These are phyloP conservation scores for Seladonia tumulorum DNA, from an alignment of 2,888 invertebrate genomes.

Conservation along the genomic window DNA sequence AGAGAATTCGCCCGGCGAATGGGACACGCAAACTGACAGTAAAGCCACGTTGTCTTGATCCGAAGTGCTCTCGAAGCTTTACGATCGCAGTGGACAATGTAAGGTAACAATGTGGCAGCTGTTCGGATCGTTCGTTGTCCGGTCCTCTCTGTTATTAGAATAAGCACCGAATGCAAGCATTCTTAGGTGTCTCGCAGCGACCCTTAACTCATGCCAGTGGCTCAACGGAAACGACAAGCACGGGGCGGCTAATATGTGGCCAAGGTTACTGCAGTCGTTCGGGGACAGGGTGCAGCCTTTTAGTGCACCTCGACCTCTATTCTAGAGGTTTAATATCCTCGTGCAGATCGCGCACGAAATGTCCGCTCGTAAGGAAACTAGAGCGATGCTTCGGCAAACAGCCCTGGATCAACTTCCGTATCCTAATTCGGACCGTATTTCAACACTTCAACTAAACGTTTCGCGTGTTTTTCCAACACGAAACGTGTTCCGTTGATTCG, in stretches of 20 bases:
- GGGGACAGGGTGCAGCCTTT: constrained; percentile 36
- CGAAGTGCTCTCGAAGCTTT: constrained; percentile 4
- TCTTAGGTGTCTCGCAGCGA: constrained; percentile 26
- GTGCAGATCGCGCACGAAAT: constrained; percentile 53
- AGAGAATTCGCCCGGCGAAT: neutral
- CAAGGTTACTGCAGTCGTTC: constrained; percentile 36
- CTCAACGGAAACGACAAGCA: constrained; percentile 31
- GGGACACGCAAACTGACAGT: constrained; percentile 10
- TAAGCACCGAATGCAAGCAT: constrained; percentile 53
- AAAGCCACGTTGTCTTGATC: neutral
- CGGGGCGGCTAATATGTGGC: constrained; percentile 35
- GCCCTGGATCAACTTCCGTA: constrained; percentile 3
- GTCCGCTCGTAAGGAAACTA: constrained; percentile 31
- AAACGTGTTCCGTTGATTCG: neutral
- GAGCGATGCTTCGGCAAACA: constrained; percentile 12
- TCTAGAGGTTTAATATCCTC: constrained; percentile 67
- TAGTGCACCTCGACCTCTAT: constrained; percentile 34
- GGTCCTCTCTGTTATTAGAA: constrained; percentile 44
- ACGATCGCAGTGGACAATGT: constrained; percentile 25
- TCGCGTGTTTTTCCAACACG: neutral
- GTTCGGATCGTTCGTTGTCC: constrained; percentile 51
- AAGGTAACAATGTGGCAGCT: constrained; percentile 47
- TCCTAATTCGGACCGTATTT: neutral
- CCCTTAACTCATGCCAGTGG: constrained; percentile 37
- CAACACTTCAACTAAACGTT: neutral